Percentiles rank a stretch among this genome's conserved stretches.
Evolutionary conservation across 2,797 vertebrate genomes (phyloP).

Genomic region (Siniperca scherzeri): DNA sequence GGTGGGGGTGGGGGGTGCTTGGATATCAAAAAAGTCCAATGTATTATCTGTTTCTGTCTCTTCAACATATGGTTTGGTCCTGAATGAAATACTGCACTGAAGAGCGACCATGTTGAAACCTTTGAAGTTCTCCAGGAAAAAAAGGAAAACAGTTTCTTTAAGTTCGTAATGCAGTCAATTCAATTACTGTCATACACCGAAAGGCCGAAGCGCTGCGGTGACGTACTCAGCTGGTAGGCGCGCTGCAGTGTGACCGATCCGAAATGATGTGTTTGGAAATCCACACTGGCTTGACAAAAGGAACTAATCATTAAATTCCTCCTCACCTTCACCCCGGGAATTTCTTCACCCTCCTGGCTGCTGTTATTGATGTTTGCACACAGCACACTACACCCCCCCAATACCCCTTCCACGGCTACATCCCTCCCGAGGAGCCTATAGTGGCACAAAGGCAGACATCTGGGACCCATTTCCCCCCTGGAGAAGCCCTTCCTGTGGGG

Average conservation of each 20-base stretch:
- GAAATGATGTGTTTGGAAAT: conserved; percentile 75
- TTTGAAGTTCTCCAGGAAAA: conserved; percentile 69
- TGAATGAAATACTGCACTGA: conserved; percentile 69
- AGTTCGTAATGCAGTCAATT: conserved; percentile 77
- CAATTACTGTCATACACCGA: conserved; percentile 70
- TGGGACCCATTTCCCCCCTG: conserved; percentile 87
- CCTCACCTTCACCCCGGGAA: conserved; percentile 73
- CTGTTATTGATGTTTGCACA: conserved; percentile 77
- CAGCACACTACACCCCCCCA: conserved; percentile 45
- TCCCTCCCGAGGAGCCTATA: conserved; percentile 78
- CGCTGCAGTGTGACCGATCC: conserved; percentile 62
- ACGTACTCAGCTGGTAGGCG: conserved; percentile 59
- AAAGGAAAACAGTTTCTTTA: conserved; percentile 61
- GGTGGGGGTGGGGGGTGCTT: conserved; percentile 13
- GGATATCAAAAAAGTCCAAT: conserved; percentile 75
- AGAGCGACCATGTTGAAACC: conserved; percentile 63
- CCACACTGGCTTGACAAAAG: conserved; percentile 63
- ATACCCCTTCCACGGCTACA: conserved; percentile 72
- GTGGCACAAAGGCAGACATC: conserved; percentile 85
- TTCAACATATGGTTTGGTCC: conserved; percentile 70
- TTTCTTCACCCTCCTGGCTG: conserved; percentile 72
- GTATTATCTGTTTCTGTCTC: conserved; percentile 77
- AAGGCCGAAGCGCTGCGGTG: conserved; percentile 40
- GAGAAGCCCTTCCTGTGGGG: conserved; percentile 87
- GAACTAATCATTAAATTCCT: conserved; percentile 74